A percentile compares a stretch with the other conserved stretches of the same genome.
phyloP scores from a whole-genome alignment of 2,888 invertebrate species.

The Gastrophysa polygoni region DNA sequence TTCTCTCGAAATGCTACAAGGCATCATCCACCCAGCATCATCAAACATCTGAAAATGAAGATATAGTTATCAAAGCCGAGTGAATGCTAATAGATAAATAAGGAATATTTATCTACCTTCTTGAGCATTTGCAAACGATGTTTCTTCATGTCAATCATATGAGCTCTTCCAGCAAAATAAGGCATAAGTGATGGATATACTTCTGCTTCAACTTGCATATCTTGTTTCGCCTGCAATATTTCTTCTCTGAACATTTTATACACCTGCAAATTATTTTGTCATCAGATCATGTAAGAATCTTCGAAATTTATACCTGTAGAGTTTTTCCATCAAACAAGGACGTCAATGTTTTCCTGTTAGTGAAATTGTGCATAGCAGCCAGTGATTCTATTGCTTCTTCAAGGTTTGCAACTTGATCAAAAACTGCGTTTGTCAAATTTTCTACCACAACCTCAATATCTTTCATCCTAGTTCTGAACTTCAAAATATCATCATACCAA shows the following conservation, averaged over 20 bases:
- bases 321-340: conserved; percentile 73
- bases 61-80: background rate
- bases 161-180: conserved; percentile 73
- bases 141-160: conserved; percentile 71
- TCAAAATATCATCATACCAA: conserved; percentile 81
- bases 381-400: conserved; percentile 82
- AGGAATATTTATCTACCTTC: conserved; percentile 60
- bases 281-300: background rate
- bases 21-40: conserved; percentile 78
- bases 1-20: conserved; percentile 74
- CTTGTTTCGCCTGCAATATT: conserved; percentile 74
- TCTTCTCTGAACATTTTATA: conserved; percentile 79
- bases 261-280: conserved; percentile 58
- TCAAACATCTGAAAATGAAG: conserved; percentile 64
- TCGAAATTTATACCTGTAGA: conserved; percentile 58
- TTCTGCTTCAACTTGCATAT: conserved; percentile 66
- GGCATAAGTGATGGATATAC: conserved; percentile 72
- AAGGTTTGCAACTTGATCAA: conserved; percentile 78
- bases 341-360: conserved; percentile 73
- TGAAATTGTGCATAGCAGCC: conserved; percentile 78
- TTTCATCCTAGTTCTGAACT: conserved; percentile 66
- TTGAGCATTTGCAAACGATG: conserved; percentile 66
- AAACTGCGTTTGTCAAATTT: conserved; percentile 79
- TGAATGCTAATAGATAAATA: background rate
- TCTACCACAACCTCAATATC: conserved; percentile 79